Evolutionary conservation across 2,888 invertebrate genomes (phyloP), one percentile per base, ranked within the genome.

Genomic region (Callyntrura guangdongensis): DNA sequence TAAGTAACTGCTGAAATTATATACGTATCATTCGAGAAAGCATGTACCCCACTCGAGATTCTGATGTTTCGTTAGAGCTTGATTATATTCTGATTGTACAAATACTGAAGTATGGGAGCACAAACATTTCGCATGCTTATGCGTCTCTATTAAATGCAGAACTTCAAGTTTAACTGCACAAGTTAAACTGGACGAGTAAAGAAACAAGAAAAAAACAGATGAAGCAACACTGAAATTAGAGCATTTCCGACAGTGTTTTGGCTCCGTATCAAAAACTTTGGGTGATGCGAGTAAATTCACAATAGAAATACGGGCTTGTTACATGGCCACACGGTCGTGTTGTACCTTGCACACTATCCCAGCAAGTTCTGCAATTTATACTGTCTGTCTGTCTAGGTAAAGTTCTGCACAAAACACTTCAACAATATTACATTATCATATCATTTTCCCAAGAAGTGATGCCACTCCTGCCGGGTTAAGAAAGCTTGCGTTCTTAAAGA

Each of bases 161-260:
- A 56, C n/a, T 59, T 27, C 17, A 27, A 56, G n/a, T 59, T 36
- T 36, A 56, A 56, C 53, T 79, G 17, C 56, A 17, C 79, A 56
- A 79, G 56, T 25, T 79, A 36, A 47, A 47, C 17, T 20, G 47
- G 20, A 74, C 17, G 9, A 47, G 79, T 27, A 59, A 79, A n/a
- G n/a, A 61, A 64, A 64, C 49, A 82, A 82, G 64, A 82, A 61
- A 82, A 61, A 11, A 82, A 64, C 20, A 72, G 53, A 20, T 56
- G 72, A 81, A 79, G 67, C n/a, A 77, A 36, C 61, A 47, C 27
- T 17, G 69, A 86, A 87, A 87, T 56, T 91, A 84, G 91, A 87
- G 56, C 87, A 87, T 91, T 91, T 91, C 87, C 87, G 82, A 83
- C 87, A 84, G 14, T 87, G 25, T 77, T 86, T 87, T 91, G 91